Conservation (phyloP, 2,797 vertebrate species). For the Chanos chanos region DNA sequence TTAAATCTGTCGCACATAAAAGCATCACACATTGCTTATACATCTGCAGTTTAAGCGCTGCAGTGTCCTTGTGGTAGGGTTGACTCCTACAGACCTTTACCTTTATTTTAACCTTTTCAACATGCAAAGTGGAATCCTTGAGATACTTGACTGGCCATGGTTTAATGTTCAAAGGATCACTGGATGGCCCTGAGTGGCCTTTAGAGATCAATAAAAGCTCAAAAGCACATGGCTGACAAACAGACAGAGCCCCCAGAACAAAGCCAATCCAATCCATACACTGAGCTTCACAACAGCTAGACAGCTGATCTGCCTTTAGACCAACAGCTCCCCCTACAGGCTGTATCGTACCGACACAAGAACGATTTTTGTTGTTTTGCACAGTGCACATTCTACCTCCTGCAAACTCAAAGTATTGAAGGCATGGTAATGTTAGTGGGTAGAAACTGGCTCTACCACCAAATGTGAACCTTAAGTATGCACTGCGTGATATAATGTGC, state of each 20-base stretch:
- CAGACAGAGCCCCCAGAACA: not conserved
- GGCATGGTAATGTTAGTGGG: too few relatives aligned
- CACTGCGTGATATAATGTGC: too few relatives aligned
- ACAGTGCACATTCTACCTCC: not conserved
- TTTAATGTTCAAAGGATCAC: conserved; percentile 26
- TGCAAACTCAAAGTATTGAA: too few relatives aligned
- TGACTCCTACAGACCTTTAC: too few relatives aligned
- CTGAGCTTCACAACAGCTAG: too few relatives aligned
- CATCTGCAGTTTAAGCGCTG: not conserved
- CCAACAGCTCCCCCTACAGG: conserved; percentile 39
- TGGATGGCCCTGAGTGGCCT: not conserved
- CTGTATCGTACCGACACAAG: not conserved
- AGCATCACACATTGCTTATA: not conserved
- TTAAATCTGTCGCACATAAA: too few relatives aligned
- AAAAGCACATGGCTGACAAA: conserved; percentile 3
- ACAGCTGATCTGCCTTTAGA: not conserved
- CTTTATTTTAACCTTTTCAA: too few relatives aligned
- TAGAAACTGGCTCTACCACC: too few relatives aligned
- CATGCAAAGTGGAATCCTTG: not conserved
- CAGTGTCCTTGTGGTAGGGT: too few relatives aligned
- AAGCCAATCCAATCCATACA: too few relatives aligned
- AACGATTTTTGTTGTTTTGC: not conserved
- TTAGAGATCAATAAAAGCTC: conserved; percentile 25
- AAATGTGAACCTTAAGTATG: too few relatives aligned
- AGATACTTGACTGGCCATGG: conserved; percentile 15